Evolutionary conservation across 2,113 vertebrate genomes (phyloP).

Genomic region (Salvelinus namaycush): DNA sequence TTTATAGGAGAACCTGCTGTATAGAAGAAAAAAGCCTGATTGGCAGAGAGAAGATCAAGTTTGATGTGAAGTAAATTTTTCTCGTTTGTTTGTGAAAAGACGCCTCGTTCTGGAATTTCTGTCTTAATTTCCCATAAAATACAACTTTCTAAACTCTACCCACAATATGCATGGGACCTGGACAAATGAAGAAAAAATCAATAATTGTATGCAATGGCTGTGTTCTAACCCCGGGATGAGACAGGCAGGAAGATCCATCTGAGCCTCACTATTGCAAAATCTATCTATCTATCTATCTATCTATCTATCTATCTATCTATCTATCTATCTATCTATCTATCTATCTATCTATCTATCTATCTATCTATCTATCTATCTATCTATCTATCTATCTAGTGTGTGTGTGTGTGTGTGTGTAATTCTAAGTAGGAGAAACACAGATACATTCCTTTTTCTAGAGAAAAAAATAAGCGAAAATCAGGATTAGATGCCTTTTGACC

Average conservation of each 20-base stretch:
- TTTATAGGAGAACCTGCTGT: not conserved
- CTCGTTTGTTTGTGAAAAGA: constrained; percentile 8
- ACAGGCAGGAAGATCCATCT: constrained; percentile 20
- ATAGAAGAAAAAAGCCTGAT: not conserved
- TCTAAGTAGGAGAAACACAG: constrained; percentile 6
- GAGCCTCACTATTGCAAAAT: not conserved
- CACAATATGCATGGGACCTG: constrained; percentile 21
- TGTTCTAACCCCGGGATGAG: constrained; percentile 31
- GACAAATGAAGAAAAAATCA: constrained; percentile 39
- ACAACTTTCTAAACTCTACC: constrained; percentile 9
- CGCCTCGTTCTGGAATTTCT: constrained; percentile 3
- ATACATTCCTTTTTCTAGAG: constrained; percentile 14
- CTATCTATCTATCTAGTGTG: not conserved
- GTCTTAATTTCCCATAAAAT: constrained; percentile 30
- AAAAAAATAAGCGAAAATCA: constrained; percentile 19
- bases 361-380: too few species aligned
- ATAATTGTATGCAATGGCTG: constrained; percentile 26
- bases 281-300: constrained; percentile 2
- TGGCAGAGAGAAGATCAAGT: not conserved
- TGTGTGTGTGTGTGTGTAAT: too few species aligned
- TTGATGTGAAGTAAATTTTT: constrained; percentile 4
- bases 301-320: too few species aligned
- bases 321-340: too few species aligned
- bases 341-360: too few species aligned
- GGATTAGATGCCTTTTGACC: too few species aligned